Evolutionary conservation across 2,113 vertebrate genomes (phyloP).

Genomic region (Osmerus eperlanus): DNA sequence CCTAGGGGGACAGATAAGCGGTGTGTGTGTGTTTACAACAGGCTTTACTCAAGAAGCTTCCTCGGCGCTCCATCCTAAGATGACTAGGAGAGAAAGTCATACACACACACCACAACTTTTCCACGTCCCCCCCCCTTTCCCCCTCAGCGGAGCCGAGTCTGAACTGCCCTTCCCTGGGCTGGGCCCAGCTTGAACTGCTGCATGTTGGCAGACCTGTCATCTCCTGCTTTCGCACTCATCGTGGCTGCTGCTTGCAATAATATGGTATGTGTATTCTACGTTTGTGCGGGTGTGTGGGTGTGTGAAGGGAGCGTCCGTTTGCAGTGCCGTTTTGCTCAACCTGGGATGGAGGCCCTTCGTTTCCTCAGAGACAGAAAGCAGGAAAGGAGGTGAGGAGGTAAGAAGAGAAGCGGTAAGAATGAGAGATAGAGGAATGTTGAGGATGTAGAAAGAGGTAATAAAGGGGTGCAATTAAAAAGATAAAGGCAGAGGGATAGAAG

Average conservation of each 20-base stretch:
- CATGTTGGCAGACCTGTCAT: conserved; percentile 51
- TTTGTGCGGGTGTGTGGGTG: background rate
- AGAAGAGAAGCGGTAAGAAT: background rate
- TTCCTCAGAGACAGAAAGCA: conserved; percentile 3
- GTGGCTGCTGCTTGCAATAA: conserved; percentile 41
- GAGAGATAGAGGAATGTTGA: background rate
- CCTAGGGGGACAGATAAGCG: background rate
- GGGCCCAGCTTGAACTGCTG: conserved; percentile 49
- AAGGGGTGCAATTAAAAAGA: background rate
- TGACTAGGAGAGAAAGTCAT: too few species aligned
- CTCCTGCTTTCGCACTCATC: conserved; percentile 39
- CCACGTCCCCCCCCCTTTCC: too few species aligned
- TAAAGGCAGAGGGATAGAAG: conserved; percentile 1
- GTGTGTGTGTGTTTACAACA: background rate
- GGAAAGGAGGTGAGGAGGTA: background rate
- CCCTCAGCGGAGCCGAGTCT: too few species aligned
- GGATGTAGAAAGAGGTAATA: background rate
- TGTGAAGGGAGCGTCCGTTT: background rate
- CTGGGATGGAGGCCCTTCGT: background rate
- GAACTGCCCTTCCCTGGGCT: background rate
- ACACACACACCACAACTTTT: too few species aligned
- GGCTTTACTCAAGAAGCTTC: too few species aligned
- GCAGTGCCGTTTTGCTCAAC: background rate
- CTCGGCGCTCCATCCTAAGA: too few species aligned
- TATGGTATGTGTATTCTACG: conserved; percentile 7